phyloP scores from a whole-genome alignment of 2,113 vertebrate species.

The Crotalus helleri region DNA sequence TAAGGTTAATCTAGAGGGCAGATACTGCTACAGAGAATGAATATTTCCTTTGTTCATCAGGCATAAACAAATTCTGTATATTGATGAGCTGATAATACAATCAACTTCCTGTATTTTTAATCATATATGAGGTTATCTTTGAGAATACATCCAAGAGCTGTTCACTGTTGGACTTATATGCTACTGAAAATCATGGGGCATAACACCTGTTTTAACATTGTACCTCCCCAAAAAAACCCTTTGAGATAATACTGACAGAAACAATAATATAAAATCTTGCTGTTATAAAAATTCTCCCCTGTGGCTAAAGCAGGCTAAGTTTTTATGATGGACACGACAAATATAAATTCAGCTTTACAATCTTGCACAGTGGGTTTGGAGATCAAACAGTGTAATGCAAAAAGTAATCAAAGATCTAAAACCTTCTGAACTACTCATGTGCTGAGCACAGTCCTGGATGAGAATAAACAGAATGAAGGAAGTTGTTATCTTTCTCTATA shows the following conservation, averaged over 20 bases:
- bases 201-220: slow-evolving; percentile 50
- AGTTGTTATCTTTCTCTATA: slow-evolving; percentile 31
- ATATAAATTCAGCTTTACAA: slow-evolving; percentile 19
- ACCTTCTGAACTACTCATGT: slow-evolving; percentile 15
- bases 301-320: slow-evolving; percentile 11
- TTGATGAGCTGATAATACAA: slow-evolving; percentile 68
- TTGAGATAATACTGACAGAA: slow-evolving; percentile 61
- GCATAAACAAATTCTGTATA: not conserved
- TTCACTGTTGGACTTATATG: slow-evolving; percentile 57
- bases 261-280: slow-evolving; percentile 52
- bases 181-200: slow-evolving; percentile 54
- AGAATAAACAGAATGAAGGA: slow-evolving; percentile 30
- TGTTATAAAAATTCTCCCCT: slow-evolving; percentile 37
- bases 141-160: slow-evolving; percentile 54
- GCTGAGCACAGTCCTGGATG: slow-evolving; percentile 15
- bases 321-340: slow-evolving; percentile 41
- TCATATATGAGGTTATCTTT: slow-evolving; percentile 54
- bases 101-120: slow-evolving; percentile 61
- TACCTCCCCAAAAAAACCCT: slow-evolving; percentile 27
- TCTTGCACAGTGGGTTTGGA: slow-evolving; percentile 13
- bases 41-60: not conserved
- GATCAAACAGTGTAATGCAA: slow-evolving; percentile 21
- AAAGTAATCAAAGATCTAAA: not conserved
- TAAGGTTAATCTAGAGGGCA: not conserved
- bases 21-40: not conserved